Evolutionary conservation across 2,888 invertebrate species (phyloP).

Genomic region (Exocentrus adspersus): DNA sequence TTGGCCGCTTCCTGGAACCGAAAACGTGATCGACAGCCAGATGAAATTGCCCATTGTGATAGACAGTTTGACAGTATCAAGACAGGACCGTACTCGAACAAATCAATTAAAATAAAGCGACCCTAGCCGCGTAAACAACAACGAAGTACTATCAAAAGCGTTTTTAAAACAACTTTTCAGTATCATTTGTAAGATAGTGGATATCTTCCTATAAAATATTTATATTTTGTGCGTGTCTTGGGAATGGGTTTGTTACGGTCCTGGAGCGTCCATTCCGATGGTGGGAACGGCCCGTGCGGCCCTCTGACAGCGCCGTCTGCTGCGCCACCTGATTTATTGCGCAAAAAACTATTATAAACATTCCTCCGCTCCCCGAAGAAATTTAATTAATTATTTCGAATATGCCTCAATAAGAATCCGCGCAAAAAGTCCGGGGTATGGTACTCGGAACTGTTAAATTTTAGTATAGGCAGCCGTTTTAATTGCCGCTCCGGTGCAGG

Average conservation of each 20-base stretch:
- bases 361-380: conserved; percentile 61
- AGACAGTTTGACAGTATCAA: conserved; percentile 46
- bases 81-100: conserved; percentile 40
- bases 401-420: conserved; percentile 62
- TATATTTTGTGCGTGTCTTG: background rate
- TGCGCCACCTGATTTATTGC: conserved; percentile 62
- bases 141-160: too few species aligned
- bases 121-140: too few species aligned
- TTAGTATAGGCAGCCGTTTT: conserved; percentile 54
- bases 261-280: conserved; percentile 46
- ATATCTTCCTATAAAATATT: background rate
- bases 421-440: conserved; percentile 61
- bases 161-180: too few species aligned
- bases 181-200: too few species aligned
- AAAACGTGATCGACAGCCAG: conserved; percentile 60
- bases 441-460: conserved; percentile 64
- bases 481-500: conserved; percentile 39
- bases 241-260: conserved; percentile 33
- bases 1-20: conserved; percentile 56
- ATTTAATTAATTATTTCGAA: conserved; percentile 66
- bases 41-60: conserved; percentile 60
- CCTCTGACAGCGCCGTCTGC: conserved; percentile 58
- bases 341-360: conserved; percentile 61
- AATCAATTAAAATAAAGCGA: too few species aligned
- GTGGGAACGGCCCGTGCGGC: conserved; percentile 59